Evolutionary conservation across 2,797 vertebrate species (phyloP), one percentile per base, ranked within the genome.

Genomic region (Taeniopygia guttata): DNA sequence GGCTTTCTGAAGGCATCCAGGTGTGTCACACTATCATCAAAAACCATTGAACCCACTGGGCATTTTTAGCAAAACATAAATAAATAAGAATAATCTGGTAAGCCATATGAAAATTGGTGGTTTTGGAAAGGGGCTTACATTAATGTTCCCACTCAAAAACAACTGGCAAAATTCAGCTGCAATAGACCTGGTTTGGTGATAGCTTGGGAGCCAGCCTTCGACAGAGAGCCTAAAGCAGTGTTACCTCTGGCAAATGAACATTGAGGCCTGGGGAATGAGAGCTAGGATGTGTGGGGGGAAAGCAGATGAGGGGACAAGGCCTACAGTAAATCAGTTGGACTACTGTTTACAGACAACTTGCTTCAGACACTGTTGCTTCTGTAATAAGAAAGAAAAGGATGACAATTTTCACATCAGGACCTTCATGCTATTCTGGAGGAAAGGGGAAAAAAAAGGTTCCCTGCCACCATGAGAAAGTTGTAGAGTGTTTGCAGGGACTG

Each of bases 361-460:
- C 26, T 84, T 88, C 32, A 86, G 54, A 86, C 10, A 25, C 3
- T 45, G 21, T 55, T 92, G 6, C n/a, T 78, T 84, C 40, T 11
- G 2, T 42, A 75, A 54, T 17, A 54, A 76, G 17, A 36, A 54
- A 55, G 54, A 20, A 19, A 52, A 73, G 2, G 7, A 10, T 59
- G 11, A 15, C 6, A n/a, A 40, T 62, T 81, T 76, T 78, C 1
- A 0, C 30, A 27, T 77, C 63, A 46, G 16, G 32, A 62, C 60
- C 78, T 91, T 89, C 27, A 23, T 11, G 15, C 76, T 90, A 67
- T 87, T 90, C 58, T 54, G 19, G 42, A 76, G 22, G 64, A 91
- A 78, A 84, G 27, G 0, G 27, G 9, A 0, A 2, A 15, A 89
- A 79, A 26, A 74, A 51, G 0, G 0, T 6, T 67, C 8, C 3